These are phyloP conservation scores for Psephotus haematonotus DNA, from an alignment of 2,113 vertebrate species.

Conservation along the genomic window DNA sequence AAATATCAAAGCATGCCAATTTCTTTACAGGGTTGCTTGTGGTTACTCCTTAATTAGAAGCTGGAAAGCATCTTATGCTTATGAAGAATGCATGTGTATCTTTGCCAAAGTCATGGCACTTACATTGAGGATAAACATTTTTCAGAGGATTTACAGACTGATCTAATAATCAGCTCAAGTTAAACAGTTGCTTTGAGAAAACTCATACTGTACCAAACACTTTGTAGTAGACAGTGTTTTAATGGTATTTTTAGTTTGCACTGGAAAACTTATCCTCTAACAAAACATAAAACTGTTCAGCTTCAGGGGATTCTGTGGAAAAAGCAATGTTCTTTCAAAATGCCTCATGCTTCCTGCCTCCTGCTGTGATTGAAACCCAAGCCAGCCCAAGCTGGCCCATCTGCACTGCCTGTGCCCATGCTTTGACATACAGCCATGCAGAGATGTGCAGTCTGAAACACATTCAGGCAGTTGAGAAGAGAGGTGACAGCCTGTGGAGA, in stretches of 20 bases:
- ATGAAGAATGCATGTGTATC: not conserved
- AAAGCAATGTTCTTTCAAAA: not conserved
- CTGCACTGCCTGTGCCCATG: not conserved
- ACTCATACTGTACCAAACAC: not conserved
- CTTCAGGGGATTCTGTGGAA: not conserved
- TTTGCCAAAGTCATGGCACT: not conserved
- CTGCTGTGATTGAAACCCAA: not conserved
- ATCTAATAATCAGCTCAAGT: not conserved
- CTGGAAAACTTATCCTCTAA: not conserved
- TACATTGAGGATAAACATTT: not conserved
- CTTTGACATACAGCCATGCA: not conserved
- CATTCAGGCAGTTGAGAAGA: accelerated
- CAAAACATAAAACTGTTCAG: not conserved
- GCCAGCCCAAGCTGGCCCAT: not conserved
- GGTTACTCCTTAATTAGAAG: not conserved
- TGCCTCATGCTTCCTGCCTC: not conserved
- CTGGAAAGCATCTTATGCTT: not conserved
- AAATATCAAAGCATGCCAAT: not conserved
- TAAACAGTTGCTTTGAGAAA: not conserved
- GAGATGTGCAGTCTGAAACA: not conserved
- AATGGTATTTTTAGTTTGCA: not conserved
- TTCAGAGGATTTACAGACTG: not conserved
- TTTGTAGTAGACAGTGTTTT: not conserved
- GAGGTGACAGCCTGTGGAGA: not conserved
- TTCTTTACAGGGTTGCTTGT: not conserved